Percentiles rank a stretch among this genome's conserved stretches.
These are phyloP conservation scores for Octonoba sinensis DNA, from an alignment of 2,888 invertebrate species.

Conservation along the genomic window DNA sequence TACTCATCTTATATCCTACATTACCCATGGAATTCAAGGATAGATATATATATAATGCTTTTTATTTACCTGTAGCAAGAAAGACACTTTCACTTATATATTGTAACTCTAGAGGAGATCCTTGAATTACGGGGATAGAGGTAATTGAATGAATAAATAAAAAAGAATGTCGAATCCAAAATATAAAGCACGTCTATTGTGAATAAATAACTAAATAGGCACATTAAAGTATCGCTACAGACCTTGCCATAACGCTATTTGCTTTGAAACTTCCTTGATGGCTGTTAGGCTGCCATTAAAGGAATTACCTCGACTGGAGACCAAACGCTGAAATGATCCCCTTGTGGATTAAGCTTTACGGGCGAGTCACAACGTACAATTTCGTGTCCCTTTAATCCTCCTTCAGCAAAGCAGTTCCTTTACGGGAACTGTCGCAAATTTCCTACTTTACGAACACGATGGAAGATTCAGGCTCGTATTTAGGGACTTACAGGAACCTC, in stretches of 20 bases:
- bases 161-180: constrained; percentile 32
- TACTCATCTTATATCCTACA: no score
- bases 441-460: constrained; percentile 49
- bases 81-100: no score
- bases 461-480: constrained; percentile 41
- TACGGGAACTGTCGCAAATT: constrained; percentile 57
- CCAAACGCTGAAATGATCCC: constrained; percentile 47
- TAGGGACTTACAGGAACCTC: constrained; percentile 45
- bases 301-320: constrained; percentile 53
- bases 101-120: constrained; percentile 6
- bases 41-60: no score
- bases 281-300: constrained; percentile 57
- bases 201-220: constrained; percentile 58
- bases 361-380: constrained; percentile 29
- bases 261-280: constrained; percentile 35
- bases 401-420: constrained; percentile 44
- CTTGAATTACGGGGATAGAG: constrained; percentile 31
- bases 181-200: constrained; percentile 46
- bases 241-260: constrained; percentile 39
- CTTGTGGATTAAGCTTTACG: constrained; percentile 50
- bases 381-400: constrained; percentile 46
- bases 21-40: no score
- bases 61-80: no score
- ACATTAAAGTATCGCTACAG: constrained; percentile 47
- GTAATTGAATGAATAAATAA: constrained; percentile 58